A percentile compares a stretch with the other conserved stretches of the same genome.
Evolutionary conservation across 2,888 invertebrate genomes (phyloP).

Genomic region (Paralinhomoeus sp.): DNA sequence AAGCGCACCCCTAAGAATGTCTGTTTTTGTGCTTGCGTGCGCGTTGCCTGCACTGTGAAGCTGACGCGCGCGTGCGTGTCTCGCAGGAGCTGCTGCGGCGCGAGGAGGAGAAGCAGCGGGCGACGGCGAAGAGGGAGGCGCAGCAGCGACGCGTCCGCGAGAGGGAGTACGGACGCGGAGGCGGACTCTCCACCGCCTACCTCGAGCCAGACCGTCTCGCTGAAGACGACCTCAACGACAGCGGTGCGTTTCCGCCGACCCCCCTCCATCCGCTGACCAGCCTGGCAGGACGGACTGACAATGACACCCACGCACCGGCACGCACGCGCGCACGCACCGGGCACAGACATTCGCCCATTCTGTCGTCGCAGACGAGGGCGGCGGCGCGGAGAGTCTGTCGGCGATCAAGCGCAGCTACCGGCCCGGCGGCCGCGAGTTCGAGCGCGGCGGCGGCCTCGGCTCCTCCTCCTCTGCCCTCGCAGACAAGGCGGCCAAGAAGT

Average conservation of each 20-base stretch:
- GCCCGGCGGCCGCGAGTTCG: conserved; percentile 4
- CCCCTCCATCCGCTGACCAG: too few relatives aligned
- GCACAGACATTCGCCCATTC: neutral
- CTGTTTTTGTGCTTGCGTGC: neutral
- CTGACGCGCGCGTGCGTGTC: too few relatives aligned
- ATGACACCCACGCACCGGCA: too few relatives aligned
- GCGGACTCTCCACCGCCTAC: conserved; percentile 33
- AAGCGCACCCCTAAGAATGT: neutral
- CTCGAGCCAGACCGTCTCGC: conserved; percentile 33
- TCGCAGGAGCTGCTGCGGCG: conserved; percentile 38
- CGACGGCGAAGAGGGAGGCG: conserved; percentile 51
- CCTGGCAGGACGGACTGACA: too few relatives aligned
- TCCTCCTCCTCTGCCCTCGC: too few relatives aligned
- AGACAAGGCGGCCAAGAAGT: too few relatives aligned
- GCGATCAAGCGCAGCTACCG: conserved; percentile 88
- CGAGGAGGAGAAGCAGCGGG: conserved; percentile 81
- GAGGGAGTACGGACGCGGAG: conserved; percentile 28
- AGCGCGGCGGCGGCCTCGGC: neutral
- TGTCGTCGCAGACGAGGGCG: conserved; percentile 75
- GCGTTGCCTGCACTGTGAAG: too few relatives aligned
- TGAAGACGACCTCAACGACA: conserved; percentile 35
- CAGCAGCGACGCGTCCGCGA: conserved; percentile 38
- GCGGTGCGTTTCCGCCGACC: conserved; percentile 49
- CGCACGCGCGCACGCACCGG: too few relatives aligned
- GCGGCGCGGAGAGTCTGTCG: conserved; percentile 62